Conservation (phyloP, 2,888 invertebrate species). For the Acleris cristana region DNA sequence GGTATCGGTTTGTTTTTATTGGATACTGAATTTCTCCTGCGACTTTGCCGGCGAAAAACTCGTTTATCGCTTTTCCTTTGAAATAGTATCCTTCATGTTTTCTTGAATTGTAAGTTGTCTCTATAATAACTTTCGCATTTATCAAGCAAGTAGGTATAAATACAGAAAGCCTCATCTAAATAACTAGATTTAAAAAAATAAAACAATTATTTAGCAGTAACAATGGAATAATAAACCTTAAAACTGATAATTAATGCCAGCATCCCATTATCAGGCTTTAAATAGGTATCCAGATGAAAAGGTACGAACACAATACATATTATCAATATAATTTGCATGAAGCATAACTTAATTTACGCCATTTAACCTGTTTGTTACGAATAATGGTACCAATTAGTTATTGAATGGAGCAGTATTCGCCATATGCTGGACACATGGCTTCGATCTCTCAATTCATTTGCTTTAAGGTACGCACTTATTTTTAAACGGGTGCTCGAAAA, state of each 20-base stretch:
- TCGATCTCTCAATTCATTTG: constrained; percentile 2
- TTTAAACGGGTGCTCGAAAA: not conserved
- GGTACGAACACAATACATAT: constrained; percentile 14
- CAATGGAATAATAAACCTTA: too few relatives aligned
- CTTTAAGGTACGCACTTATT: not conserved
- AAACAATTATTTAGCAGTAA: too few relatives aligned
- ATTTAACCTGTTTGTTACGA: constrained; percentile 25
- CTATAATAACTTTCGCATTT: too few relatives aligned
- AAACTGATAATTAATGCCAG: not conserved
- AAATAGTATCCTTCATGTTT: too few relatives aligned
- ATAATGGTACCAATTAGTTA: constrained; percentile 32
- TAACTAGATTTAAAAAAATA: too few relatives aligned
- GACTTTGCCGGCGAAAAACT: too few relatives aligned
- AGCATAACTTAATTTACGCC: constrained; percentile 15
- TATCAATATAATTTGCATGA: constrained; percentile 16
- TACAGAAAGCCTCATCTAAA: too few relatives aligned
- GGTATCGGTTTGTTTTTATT: too few relatives aligned
- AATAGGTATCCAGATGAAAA: constrained; percentile 3
- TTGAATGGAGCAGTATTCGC: constrained; percentile 19
- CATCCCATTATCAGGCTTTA: not conserved
- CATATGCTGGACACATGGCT: constrained; percentile 33
- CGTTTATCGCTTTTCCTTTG: too few relatives aligned
- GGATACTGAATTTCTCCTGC: too few relatives aligned
- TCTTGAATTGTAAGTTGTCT: too few relatives aligned
- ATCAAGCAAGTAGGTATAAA: too few relatives aligned